Evolutionary conservation across 2,797 vertebrate genomes (phyloP).

Genomic region (Coregonus ussuriensis): DNA sequence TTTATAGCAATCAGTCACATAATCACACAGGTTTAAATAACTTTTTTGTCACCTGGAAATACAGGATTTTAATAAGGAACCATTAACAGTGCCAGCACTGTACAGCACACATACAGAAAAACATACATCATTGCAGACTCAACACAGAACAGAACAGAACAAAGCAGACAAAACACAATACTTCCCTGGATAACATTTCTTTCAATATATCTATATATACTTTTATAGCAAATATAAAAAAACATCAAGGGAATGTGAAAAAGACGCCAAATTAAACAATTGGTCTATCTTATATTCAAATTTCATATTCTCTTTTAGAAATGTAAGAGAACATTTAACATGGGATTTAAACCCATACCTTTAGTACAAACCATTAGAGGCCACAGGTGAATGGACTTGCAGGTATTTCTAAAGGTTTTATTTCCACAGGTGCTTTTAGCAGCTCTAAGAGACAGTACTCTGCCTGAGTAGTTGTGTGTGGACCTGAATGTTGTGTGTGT

Average conservation of each 20-base stretch:
- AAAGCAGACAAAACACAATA: conserved; percentile 1
- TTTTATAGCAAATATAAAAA: conserved; percentile 5
- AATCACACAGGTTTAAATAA: not conserved
- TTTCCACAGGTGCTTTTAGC: not conserved
- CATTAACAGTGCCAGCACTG: conserved; percentile 49
- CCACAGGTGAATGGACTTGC: not conserved
- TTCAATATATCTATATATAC: not conserved
- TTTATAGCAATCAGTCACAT: not conserved
- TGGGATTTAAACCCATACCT: not conserved
- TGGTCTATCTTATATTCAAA: not conserved
- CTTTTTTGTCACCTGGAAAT: conserved; percentile 19
- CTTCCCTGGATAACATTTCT: not conserved
- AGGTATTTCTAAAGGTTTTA: not conserved
- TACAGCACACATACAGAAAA: conserved; percentile 5
- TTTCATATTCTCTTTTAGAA: not conserved
- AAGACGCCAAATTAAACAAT: not conserved
- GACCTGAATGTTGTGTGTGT: not conserved
- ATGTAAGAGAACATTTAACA: not conserved
- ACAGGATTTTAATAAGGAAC: conserved; percentile 37
- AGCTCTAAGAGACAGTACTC: not conserved
- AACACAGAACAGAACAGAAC: not conserved
- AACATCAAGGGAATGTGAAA: not conserved
- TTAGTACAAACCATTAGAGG: not conserved
- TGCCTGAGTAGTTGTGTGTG: not conserved
- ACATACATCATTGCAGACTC: not conserved